A percentile compares a stretch with the other conserved stretches of the same genome.
Evolutionary conservation across 2,888 invertebrate species (phyloP).

Genomic region (Noctua comes): DNA sequence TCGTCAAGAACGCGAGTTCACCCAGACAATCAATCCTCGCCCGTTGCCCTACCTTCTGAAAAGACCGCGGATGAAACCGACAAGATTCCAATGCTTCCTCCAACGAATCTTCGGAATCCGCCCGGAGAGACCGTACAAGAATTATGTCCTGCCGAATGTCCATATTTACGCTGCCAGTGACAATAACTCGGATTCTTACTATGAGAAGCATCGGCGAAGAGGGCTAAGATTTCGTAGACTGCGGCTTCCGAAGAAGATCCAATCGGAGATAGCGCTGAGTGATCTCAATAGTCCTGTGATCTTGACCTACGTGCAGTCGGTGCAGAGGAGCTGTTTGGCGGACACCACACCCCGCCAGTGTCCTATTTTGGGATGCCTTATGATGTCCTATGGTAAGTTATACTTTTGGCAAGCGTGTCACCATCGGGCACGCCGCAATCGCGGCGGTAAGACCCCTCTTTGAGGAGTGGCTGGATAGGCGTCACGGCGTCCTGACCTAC

Average conservation of each 20-base stretch:
- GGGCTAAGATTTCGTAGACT: constrained; percentile 77
- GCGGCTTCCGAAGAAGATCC: constrained; percentile 77
- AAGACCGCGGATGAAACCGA: constrained; percentile 68
- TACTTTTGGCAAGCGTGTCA: not conserved
- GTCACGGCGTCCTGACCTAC: too few species aligned
- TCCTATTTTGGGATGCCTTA: constrained; percentile 81
- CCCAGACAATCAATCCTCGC: constrained; percentile 59
- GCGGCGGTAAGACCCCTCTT: too few species aligned
- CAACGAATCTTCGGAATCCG: constrained; percentile 81
- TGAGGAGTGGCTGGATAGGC: too few species aligned
- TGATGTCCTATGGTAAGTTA: constrained; percentile 80
- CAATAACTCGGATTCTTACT: constrained; percentile 73
- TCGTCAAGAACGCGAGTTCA: constrained; percentile 68
- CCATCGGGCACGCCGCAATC: too few species aligned
- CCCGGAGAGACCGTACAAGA: constrained; percentile 69
- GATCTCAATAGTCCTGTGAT: constrained; percentile 76
- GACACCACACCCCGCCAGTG: constrained; percentile 84
- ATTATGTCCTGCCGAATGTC: constrained; percentile 67
- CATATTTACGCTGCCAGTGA: constrained; percentile 80
- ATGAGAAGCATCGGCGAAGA: constrained; percentile 73
- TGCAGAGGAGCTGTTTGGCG: constrained; percentile 80
- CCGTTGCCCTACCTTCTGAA: constrained; percentile 71
- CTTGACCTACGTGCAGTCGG: constrained; percentile 80
- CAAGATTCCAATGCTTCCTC: constrained; percentile 82
- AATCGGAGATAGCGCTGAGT: constrained; percentile 78